A percentile compares a stretch with the other conserved stretches of the same genome.
Conservation (phyloP, 2,797 vertebrate species). For the Toxotes lorentzi region DNA sequence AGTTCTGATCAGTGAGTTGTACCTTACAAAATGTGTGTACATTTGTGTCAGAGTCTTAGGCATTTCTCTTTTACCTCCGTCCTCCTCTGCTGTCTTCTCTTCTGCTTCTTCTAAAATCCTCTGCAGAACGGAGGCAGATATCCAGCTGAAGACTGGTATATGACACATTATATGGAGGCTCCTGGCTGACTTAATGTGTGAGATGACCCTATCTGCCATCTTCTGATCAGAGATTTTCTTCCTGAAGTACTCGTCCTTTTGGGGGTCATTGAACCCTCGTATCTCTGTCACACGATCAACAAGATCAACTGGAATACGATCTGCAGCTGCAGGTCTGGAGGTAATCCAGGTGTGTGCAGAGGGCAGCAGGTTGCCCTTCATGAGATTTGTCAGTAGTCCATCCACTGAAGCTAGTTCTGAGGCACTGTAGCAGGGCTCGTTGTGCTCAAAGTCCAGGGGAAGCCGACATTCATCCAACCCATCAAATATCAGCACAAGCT, state of each 20-base stretch:
- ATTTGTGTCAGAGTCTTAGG: constrained; percentile 53
- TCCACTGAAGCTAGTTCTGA: constrained; percentile 20
- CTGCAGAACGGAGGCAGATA: constrained; percentile 48
- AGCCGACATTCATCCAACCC: constrained; percentile 47
- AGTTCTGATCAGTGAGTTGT: constrained; percentile 20
- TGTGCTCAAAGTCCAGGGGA: constrained; percentile 38
- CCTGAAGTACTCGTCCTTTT: constrained; percentile 52
- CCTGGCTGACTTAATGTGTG: constrained; percentile 29
- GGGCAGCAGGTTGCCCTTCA: constrained; percentile 46
- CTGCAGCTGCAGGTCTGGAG: constrained; percentile 42
- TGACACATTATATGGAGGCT: constrained; percentile 64
- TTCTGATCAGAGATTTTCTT: constrained; percentile 38
- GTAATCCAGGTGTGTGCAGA: constrained; percentile 51
- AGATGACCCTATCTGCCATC: constrained; percentile 31
- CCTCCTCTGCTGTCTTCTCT: not conserved
- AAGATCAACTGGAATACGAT: constrained; percentile 22
- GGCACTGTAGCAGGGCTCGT: not conserved
- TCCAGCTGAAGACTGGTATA: constrained; percentile 64
- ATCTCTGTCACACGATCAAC: constrained; percentile 50
- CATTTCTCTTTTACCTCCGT: constrained; percentile 16
- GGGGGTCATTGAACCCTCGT: constrained; percentile 44
- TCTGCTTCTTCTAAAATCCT: constrained; percentile 24
- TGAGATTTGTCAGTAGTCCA: constrained; percentile 39
- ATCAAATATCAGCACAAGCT: constrained; percentile 44
- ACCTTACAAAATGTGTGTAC: constrained; percentile 45